A percentile compares a stretch with the other conserved stretches of the same genome.
Conservation (phyloP, 1,140 invertebrate genomes). For the Alviniconcha marisindica region DNA sequence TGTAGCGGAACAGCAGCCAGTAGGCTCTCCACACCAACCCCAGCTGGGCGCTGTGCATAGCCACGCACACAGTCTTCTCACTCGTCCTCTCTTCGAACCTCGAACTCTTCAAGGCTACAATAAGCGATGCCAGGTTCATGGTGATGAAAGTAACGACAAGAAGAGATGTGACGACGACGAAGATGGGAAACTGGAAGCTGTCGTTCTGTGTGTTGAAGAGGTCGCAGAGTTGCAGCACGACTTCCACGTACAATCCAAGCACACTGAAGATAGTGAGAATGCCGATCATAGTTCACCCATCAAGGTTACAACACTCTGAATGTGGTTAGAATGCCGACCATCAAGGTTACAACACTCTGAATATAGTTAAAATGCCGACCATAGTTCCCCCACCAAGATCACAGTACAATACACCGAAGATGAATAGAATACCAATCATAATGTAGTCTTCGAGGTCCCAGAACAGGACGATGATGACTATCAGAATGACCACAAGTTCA, state of each 20-base stretch:
- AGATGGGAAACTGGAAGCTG: background rate
- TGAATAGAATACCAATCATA: background rate
- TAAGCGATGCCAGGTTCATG: slow-evolving; percentile 1
- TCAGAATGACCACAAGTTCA: too few species aligned
- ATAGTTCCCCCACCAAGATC: too few species aligned
- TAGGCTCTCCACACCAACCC: slow-evolving; percentile 32
- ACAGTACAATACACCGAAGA: background rate
- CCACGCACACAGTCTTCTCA: background rate
- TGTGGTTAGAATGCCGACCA: background rate
- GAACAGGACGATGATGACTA: too few species aligned
- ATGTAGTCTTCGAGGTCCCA: background rate
- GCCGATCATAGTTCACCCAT: background rate
- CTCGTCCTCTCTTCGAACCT: background rate
- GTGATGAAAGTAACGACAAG: slow-evolving; percentile 1
- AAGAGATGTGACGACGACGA: background rate
- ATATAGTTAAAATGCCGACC: background rate
- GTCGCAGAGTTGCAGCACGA: slow-evolving; percentile 11
- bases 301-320: background rate
- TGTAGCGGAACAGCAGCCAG: slow-evolving; percentile 18
- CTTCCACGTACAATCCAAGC: slow-evolving; percentile 21
- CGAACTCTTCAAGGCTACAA: slow-evolving; percentile 1
- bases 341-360: background rate
- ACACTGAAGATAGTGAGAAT: slow-evolving; percentile 6
- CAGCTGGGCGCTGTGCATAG: slow-evolving; percentile 20
- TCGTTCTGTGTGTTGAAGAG: background rate